These are phyloP conservation scores for Aptenodytes patagonicus DNA, from an alignment of 2,113 vertebrate genomes.

Conservation along the genomic window DNA sequence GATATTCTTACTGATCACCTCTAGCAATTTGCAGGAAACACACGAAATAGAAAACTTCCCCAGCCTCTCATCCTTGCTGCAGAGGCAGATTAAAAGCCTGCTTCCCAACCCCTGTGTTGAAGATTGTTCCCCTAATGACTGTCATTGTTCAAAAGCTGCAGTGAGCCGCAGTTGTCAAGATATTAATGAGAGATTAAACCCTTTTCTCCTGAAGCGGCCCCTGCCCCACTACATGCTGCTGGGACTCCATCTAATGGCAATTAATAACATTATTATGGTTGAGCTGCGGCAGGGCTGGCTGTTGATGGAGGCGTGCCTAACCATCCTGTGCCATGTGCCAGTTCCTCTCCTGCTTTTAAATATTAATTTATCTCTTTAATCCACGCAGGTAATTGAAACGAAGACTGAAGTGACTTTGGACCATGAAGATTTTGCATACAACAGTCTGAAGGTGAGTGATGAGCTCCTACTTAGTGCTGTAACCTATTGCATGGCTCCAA, in stretches of 20 bases:
- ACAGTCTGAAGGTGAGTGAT: conserved; percentile 90
- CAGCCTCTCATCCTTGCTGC: background rate
- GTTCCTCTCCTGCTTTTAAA: background rate
- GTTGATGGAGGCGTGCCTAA: background rate
- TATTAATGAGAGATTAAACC: background rate
- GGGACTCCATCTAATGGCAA: background rate
- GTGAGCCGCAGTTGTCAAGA: background rate
- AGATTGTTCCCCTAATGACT: background rate
- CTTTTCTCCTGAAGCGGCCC: background rate
- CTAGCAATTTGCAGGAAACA: background rate
- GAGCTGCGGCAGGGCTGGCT: background rate
- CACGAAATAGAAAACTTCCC: background rate
- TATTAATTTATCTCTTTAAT: background rate
- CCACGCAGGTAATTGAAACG: conserved; percentile 69
- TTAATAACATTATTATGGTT: background rate
- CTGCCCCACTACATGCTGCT: background rate
- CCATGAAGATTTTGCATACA: conserved; percentile 84
- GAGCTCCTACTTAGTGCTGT: background rate
- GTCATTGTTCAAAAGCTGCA: background rate
- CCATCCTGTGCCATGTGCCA: background rate
- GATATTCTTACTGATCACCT: background rate
- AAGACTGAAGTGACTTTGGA: conserved; percentile 73
- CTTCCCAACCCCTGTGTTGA: background rate
- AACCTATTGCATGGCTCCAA: background rate
- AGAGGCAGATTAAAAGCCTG: background rate